These are phyloP conservation scores for Hyperoplus lanceolatus DNA, from an alignment of 2,797 vertebrate genomes.

Conservation along the genomic window DNA sequence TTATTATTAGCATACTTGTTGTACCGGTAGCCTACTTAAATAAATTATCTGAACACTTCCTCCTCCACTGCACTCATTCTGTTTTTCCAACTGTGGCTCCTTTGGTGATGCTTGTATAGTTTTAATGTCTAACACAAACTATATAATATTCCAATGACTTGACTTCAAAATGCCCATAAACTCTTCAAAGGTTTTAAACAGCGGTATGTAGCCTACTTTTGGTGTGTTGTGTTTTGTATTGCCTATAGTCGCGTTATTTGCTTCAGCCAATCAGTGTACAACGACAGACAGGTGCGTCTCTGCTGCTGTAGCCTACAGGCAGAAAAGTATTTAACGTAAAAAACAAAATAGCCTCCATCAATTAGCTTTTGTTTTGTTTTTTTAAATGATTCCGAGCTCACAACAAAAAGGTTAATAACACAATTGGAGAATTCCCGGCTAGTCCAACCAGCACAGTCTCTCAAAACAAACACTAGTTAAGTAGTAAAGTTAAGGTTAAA, in stretches of 20 bases:
- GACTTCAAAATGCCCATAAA: background rate
- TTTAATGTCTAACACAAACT: background rate
- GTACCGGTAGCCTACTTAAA: background rate
- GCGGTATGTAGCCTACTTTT: rapidly evolving
- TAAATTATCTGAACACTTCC: background rate
- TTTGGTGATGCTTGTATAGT: background rate
- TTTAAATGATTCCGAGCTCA: no score
- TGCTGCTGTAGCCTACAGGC: background rate
- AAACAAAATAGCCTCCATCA: background rate
- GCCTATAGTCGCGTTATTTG: rapidly evolving
- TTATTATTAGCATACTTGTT: background rate
- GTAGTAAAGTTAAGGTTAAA: no score
- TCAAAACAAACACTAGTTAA: background rate
- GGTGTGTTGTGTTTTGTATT: background rate
- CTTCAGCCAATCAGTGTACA: background rate
- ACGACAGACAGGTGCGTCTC: constrained; percentile 45
- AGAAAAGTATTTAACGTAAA: background rate
- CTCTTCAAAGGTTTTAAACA: no score
- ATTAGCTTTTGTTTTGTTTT: no score
- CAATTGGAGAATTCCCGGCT: background rate
- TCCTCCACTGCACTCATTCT: no score
- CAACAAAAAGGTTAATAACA: no score
- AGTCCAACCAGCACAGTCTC: rapidly evolving
- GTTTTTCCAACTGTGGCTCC: no score
- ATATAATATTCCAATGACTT: background rate